Base-by-base conservation (phyloP, 2,888 invertebrate genomes). In the Phania funesta region DNA sequence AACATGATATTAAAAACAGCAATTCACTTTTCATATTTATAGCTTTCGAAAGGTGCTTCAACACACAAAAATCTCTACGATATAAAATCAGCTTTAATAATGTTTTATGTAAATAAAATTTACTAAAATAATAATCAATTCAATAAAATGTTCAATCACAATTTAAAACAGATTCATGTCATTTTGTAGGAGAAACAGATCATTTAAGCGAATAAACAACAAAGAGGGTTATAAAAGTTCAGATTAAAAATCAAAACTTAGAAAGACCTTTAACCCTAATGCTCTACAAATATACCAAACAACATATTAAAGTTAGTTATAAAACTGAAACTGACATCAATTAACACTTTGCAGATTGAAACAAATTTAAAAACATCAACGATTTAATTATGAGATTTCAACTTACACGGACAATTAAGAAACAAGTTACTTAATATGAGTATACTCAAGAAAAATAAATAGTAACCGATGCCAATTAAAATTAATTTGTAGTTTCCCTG, bases 381-480 rank as follows among this genome's bases (percentile, higher is more conserved):
- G 41, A 54, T 50, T 46, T 82, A 78, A 82, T 82, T 82, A 75
- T 65, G 60, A 65, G 78, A 82, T 68, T 80, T 46, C 58, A 70
- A 13, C 65, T 56, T 11, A 46, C 26, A 60, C 68, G 35, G 56
- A 46, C 85, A 86, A 85, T 85, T 84, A 60, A 26, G 44, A 67
- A 54, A 11, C 38, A 68, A 41, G n/a, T 46, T 65, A 18, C 44
- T 52, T 71, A 84, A 85, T 86, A 85, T 85, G 84, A 82, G 83
- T 84, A 84, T 85, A 84, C 86, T 84, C 86, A 84, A 86, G 70
- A 70, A 71, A 86, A 84, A 83, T 84, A 83, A 85, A 80, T 70
- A 78, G 78, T 78, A 78, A 54, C 74, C 82, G 78, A 78, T 82
- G 82, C 60, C 74, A 82, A 82, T 82, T 82, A 82, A 82, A 65